Base-by-base conservation (phyloP, 1,140 invertebrate species). In the Diploscapter pachys region DNA sequence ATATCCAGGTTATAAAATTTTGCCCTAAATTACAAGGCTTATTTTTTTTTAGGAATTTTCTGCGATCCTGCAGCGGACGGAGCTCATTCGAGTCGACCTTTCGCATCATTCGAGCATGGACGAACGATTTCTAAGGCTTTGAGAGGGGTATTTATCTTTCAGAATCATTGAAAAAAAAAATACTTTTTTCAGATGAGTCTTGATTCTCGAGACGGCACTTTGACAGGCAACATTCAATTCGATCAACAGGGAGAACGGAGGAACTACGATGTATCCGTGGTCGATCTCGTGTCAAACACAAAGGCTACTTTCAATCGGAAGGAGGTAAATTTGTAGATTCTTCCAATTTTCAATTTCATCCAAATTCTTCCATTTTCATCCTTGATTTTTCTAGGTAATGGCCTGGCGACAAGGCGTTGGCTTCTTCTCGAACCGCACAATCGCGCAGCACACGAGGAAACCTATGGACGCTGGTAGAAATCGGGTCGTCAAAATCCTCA, bases 271-370 rank as follows among this genome's bases (percentile, higher is more conserved):
- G 83, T 85, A 48, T 82, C 74, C 5, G 81, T 85, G 9, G 73
- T 85, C 11, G 83, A 85, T 72, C 72, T 85, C n/a, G 81, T 81
- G 11, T 86, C 84, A 57, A 81, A 83, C 56, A 78, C 80, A 11
- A 85, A 80, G 53, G 83, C 82, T 53, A 79, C 82, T 2, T 85
- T 85, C 73, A 85, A 85, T 59, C 81, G 85, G 63, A 85, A 85
- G 71, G 83, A 85, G 71, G 82, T 85, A 51, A 49, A 76, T 72
- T 4, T 51, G 56, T 53, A 3, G 13, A 72, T 53, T 76, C 9
- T 4, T 6, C 11, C 5, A 13, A 49, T 57, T 53, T 76, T 13
- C 8, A 64, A n/a, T 55, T 72, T 11, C 8, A n/a, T n/a, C n/a
- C n/a, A n/a, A n/a, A n/a, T n/a, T n/a, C n/a, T n/a, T n/a, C n/a